Evolutionary conservation across 30 jellyfish, hydroid and myxozoan species (phyloP), one percentile per base, ranked within the genome.

Genomic region (Aurelia aurita): DNA sequence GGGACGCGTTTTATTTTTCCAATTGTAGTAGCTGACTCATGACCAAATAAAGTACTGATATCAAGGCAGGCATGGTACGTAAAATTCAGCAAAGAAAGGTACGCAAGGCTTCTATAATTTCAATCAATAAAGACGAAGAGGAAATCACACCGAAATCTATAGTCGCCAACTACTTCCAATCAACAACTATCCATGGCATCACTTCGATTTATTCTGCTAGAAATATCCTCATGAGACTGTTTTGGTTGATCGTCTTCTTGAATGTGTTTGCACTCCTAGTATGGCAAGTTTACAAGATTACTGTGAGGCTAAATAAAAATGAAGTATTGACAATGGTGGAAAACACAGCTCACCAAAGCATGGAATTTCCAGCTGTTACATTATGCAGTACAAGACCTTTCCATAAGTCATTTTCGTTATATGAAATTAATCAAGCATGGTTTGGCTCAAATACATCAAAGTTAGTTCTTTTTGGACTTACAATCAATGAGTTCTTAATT

Each of bases 301-400:
- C 12, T 5, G 29, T 22, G 31, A 55, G 67, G 67, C 29, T 55
- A 55, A 22, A n/a, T 8, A 55, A 14, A 22, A 55, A 55, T 55
- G 67, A 55, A 55, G 67, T 55, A 16, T 5, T 22, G 29, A 55
- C 67, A 55, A 22, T n/a, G 67, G 67, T 55, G 12, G 67, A 55
- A 55, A 55, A 55, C 12, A 22, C 11, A n/a, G 67, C 29, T 1
- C 13, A 55, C 67, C 67, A 55, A 55, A 55, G 67, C 67, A 19
- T 55, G 67, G 29, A n/a, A 22, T 55, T 55, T 16, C 67, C 67
- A 6, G 67, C 67, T 9, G 67, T 55, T 19, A 55, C 67, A 19
- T 22, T 55, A 10, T 55, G 67, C 31, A 55, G 67, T 28, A 55
- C 67, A 5, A n/a, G 25, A 10, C 51, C 51, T 0, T 39, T 39